Evolutionary conservation across 2,888 invertebrate species (phyloP).

Genomic region (Tachystola acroxantha): DNA sequence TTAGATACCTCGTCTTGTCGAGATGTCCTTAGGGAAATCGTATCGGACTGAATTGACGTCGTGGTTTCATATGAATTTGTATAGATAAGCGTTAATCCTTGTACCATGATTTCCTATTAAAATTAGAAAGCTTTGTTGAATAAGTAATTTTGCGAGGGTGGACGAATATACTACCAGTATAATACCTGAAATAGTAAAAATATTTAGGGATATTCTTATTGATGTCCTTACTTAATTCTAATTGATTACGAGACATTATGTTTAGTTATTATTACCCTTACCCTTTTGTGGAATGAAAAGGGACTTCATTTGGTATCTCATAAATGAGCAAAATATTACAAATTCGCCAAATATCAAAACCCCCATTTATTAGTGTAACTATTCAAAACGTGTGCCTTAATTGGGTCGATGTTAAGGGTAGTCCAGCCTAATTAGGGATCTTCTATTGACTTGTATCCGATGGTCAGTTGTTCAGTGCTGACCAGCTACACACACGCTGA

Average conservation of each 20-base stretch:
- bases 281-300: not conserved
- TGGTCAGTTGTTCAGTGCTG: slow-evolving; percentile 37
- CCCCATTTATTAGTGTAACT: slow-evolving; percentile 53
- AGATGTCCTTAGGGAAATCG: slow-evolving; percentile 60
- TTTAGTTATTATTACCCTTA: not conserved
- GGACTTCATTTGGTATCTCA: not conserved
- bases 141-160: not conserved
- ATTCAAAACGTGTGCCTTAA: slow-evolving; percentile 61
- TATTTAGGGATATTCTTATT: no score
- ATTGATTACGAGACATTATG: no score
- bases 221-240: no score
- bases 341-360: slow-evolving; percentile 26
- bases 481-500: slow-evolving; percentile 39
- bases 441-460: slow-evolving; percentile 52
- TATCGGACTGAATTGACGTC: slow-evolving; percentile 44
- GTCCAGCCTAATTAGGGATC: slow-evolving; percentile 60
- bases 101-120: slow-evolving; percentile 3
- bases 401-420: slow-evolving; percentile 54
- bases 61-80: slow-evolving; percentile 47
- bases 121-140: slow-evolving; percentile 14
- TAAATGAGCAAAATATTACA: slow-evolving; percentile 11
- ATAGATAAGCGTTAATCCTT: not conserved
- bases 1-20: slow-evolving; percentile 57
- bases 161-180: no score
- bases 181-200: no score